Evolutionary conservation across 2,888 invertebrate genomes (phyloP), one percentile per base, ranked within the genome.

Genomic region (Xestia c-nigrum): DNA sequence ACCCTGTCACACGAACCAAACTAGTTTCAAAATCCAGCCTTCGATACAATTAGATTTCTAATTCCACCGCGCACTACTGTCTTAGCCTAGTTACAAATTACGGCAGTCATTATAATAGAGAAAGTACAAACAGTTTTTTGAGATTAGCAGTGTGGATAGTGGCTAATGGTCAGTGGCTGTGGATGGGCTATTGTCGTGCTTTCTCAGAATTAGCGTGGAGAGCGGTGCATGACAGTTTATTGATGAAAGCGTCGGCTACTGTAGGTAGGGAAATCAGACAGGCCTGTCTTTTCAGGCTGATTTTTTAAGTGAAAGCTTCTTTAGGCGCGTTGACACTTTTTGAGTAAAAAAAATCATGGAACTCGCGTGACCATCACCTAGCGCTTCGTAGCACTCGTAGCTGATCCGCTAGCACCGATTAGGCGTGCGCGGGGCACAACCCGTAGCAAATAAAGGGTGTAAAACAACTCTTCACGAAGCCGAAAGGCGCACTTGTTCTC

Each of bases 51-150:
- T 16, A 24, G 74, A 66, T 85, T 83, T 83, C 85, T 78, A 85
- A 83, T 85, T 85, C 69, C n/a, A 14, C 3, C 70, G 66, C 72
- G 47, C 72, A 52, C 57, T 77, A 77, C 70, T 57, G 7, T 4
- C 67, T 59, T 38, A 74, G 31, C 85, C 78, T 74, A 69, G 71
- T 78, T 85, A 83, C 78, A 63, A 78, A 85, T 81, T 83, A 81
- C 71, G 64, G 50, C 6, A 52, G 43, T 66, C 46, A 85, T 83
- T 85, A 85, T 74, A 83, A 85, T 74, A 59, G 46, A 57, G 83
- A 82, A 85, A 82, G 85, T 69, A 19, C 21, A 19, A 38, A 46
- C 16, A n/a, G 12, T 67, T 82, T 24, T 78, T 80, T 74, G 72
- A 85, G 82, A 82, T 84, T 67, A 72, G 21, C 50, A n/a, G 5